Evolutionary conservation across 2,113 vertebrate genomes (phyloP).

Genomic region (Alaudala cheleensis): DNA sequence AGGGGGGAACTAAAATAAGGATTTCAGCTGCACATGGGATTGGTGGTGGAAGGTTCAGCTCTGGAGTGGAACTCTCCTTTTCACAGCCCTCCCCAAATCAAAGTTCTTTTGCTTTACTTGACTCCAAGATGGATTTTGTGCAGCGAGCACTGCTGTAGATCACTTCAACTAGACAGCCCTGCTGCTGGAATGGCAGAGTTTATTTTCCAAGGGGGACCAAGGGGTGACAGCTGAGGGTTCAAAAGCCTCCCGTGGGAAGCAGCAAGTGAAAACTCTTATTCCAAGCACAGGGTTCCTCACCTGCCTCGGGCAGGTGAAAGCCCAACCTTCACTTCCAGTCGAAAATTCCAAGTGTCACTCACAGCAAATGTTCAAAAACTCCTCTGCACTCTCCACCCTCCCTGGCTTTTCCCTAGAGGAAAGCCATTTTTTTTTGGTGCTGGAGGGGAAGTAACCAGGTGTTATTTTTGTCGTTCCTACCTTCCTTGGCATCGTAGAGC

Average conservation of each 20-base stretch:
- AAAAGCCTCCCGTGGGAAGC: not conserved
- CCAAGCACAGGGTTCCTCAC: not conserved
- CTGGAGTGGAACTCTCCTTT: not conserved
- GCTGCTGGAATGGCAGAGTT: not conserved
- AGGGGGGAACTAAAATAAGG: not conserved
- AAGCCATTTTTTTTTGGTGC: not conserved
- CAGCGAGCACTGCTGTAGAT: not conserved
- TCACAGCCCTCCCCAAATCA: not conserved
- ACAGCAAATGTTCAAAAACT: not conserved
- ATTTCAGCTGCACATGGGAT: not conserved
- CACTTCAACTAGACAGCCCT: not conserved
- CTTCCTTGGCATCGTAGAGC: conserved; percentile 84
- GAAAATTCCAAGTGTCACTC: not conserved
- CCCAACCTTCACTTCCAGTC: not conserved
- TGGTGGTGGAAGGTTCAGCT: not conserved
- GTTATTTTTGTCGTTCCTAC: conserved; percentile 61
- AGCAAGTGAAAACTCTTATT: not conserved
- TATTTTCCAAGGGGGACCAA: not conserved
- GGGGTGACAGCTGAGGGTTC: not conserved
- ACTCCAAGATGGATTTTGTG: not conserved
- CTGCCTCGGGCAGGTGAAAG: not conserved
- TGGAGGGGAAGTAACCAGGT: rapidly evolving
- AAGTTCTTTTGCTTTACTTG: not conserved
- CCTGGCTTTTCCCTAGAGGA: not conserved
- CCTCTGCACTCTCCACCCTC: not conserved